Base-by-base conservation (phyloP, 2,888 invertebrate species). In the Stictocephala bisonia region DNA sequence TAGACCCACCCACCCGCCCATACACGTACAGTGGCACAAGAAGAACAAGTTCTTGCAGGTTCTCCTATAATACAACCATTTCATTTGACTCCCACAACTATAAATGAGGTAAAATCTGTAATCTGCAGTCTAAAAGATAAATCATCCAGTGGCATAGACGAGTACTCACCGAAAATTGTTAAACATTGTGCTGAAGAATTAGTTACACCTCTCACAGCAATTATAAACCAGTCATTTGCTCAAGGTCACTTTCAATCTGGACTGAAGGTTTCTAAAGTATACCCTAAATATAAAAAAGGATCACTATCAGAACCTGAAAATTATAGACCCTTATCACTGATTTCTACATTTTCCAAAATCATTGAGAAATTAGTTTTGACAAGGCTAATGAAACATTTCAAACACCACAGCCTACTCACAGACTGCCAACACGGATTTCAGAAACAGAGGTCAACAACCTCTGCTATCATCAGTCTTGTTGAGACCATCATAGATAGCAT, bases 391-490 rank as follows among this genome's bases (percentile, higher is more conserved):
- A 22, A 51, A 7, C n/a, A 7, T 51, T 24, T 22, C 24, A 51
- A 7, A 22, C 22, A 51, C 6, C 4, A 51, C 7, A 51, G 24
- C 51, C n/a, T 51, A 51, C 6, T 51, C 20, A 51, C 51, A 22
- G 22, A 4, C 51, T 22, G n/a, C n/a, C 51, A 51, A 51, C 3
- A 22, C 24, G 51, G 51, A 51, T 51, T 51, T n/a, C 20, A 7
- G 24, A 51, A 51, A n/a, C 7, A n/a, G 3, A 51, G 24, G 24
- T 51, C 51, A 51, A 51, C 51, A 20, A 51, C 7, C 15, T 11
- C 44, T 11, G 51, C 51, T 22, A 22, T 51, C 24, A 51, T 51
- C n/a, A 51, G 51, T n/a, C 51, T 22, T n/a, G n/a, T 51, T 7
- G 51, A 51, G 24, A 7, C 4, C 51, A 51, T 51, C 4, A 51